Percentiles rank a stretch among this genome's conserved stretches.
Evolutionary conservation across 2,113 vertebrate genomes (phyloP).

Genomic region (Thermophis baileyi): DNA sequence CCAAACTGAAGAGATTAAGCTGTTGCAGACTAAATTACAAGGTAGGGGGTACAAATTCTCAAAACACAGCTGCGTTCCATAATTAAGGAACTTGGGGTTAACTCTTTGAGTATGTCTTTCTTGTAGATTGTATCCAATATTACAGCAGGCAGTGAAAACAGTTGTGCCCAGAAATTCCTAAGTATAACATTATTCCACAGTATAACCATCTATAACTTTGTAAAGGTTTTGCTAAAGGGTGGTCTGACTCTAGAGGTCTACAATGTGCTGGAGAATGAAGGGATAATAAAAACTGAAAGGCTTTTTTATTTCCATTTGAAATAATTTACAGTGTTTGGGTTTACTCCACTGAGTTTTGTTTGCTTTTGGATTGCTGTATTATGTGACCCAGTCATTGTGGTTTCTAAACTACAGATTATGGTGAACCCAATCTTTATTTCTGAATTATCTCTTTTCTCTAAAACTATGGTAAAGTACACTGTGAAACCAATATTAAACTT

Average conservation of each 20-base stretch:
- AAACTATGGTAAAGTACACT: background rate
- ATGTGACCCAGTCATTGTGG: background rate
- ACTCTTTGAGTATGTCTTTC: background rate
- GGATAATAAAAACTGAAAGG: background rate
- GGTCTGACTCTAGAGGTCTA: background rate
- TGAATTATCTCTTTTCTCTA: background rate
- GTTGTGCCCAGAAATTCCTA: background rate
- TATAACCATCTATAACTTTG: background rate
- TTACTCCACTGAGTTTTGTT: background rate
- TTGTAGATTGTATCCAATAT: background rate
- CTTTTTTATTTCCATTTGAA: background rate
- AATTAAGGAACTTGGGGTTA: background rate
- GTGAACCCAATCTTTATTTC: background rate
- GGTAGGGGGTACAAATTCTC: conserved; percentile 66
- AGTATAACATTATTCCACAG: background rate
- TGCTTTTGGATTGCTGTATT: background rate
- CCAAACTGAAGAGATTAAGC: conserved; percentile 83
- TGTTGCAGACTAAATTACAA: conserved; percentile 82
- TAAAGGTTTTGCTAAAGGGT: background rate
- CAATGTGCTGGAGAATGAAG: background rate
- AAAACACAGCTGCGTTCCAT: conserved; percentile 12
- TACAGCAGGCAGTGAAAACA: background rate
- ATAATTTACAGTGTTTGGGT: background rate
- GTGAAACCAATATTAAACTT: background rate
- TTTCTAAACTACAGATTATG: background rate